Base-by-base conservation (phyloP, 2,797 vertebrate species). In the Babyrousa celebensis region DNA sequence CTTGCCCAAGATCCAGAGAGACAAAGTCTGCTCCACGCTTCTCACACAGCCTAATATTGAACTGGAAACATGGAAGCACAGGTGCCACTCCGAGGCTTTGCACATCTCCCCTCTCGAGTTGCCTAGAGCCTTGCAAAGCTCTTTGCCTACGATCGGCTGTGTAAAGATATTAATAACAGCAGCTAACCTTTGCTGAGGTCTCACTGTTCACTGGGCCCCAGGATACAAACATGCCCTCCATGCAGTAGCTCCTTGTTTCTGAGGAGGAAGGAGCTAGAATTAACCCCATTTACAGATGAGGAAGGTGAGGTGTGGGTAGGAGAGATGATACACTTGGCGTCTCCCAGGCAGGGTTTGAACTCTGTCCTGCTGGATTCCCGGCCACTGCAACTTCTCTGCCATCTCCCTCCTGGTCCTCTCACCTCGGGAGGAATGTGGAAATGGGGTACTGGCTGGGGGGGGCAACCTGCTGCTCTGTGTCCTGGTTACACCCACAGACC, bases 341-440 rank as follows among this genome's bases (percentile, higher is more conserved):
- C 70, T 93, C 27, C 20, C 70, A 29, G 77, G 65, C 71, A 74
- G 48, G 43, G 36, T 8, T 67, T 17, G 77, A 36, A 65, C 12
- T 9, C 3, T 2, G 27, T 40, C 12, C 14, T 40, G 20, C 62
- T 43, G n/a, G 15, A 21, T 58, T 75, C 67, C 68, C n/a, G 43
- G 43, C 56, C 40, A 0, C 27, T 12, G 1, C 8, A 23, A 8
- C 12, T 17, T 25, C 20, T 21, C 0, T 32, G 5, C 17, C 17
- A n/a, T 62, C 40, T 75, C 17, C 52, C 25, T 68, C 27, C 12
- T 15, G n/a, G 20, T 5, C 32, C 11, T 17, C 29, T 82, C 27
- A 14, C 12, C 32, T 25, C n/a, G 5, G 43, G 85, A 72, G 71
- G 68, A 68, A 58, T 54, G 7, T 18, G 16, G 6, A 79, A 65